A percentile compares a stretch with the other conserved stretches of the same genome.
Conservation (phyloP, 2,113 vertebrate genomes). For the Chunga burmeisteri region DNA sequence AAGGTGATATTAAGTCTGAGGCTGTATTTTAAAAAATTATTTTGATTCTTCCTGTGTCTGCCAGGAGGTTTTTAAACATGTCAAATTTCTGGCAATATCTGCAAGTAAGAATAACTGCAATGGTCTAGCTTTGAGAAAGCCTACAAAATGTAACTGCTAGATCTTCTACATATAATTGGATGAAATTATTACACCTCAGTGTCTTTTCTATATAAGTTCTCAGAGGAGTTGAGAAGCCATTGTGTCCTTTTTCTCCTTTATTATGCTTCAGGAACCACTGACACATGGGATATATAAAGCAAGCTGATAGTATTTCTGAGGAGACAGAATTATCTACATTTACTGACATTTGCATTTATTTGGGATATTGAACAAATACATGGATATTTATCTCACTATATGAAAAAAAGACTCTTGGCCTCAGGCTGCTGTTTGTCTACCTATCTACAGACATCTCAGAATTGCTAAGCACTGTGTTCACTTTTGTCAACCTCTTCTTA, state of each 20-base stretch:
- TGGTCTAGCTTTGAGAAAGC: not conserved
- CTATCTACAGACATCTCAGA: not conserved
- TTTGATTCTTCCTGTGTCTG: not conserved
- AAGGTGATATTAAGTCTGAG: not conserved
- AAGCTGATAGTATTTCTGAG: not conserved
- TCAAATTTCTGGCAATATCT: not conserved
- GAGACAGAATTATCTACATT: not conserved
- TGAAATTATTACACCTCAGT: not conserved
- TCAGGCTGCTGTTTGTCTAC: not conserved
- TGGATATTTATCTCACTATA: not conserved
- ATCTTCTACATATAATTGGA: not conserved
- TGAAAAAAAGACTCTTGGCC: not conserved
- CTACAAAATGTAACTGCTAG: not conserved
- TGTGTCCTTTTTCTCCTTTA: not conserved
- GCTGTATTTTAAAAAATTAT: not conserved
- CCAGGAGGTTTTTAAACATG: not conserved
- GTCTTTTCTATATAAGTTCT: not conserved
- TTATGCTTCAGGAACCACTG: not conserved
- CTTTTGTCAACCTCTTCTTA: slow-evolving; percentile 41
- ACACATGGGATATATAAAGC: not conserved
- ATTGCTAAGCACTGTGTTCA: slow-evolving; percentile 1
- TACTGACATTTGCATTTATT: slow-evolving; percentile 1
- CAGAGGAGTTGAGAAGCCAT: not conserved
- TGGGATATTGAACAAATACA: not conserved
- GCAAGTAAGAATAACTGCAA: not conserved